A percentile compares a stretch with the other conserved stretches of the same genome.
Evolutionary conservation across 2,113 vertebrate genomes (phyloP).

Genomic region (Columba janthina): DNA sequence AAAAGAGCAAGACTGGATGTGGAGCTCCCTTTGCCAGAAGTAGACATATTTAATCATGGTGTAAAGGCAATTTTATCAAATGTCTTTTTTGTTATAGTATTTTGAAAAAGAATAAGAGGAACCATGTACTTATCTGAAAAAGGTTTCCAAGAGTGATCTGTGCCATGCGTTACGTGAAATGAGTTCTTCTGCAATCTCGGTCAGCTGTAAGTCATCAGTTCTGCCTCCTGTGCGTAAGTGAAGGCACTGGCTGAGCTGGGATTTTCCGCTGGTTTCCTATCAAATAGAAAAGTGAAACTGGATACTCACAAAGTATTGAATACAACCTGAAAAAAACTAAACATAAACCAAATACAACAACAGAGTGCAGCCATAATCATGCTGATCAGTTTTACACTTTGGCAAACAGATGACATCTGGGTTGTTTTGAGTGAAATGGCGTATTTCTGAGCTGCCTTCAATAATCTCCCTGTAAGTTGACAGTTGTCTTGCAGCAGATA

Average conservation of each 20-base stretch:
- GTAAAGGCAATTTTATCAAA: neutral
- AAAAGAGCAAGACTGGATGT: neutral
- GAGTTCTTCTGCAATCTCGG: neutral
- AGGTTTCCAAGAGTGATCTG: neutral
- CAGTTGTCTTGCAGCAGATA: constrained; percentile 36
- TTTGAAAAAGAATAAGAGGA: neutral
- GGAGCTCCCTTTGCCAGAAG: neutral
- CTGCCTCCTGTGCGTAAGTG: neutral
- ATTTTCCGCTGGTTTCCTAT: neutral
- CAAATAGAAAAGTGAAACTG: constrained; percentile 20
- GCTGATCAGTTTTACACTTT: neutral
- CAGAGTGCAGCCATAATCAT: neutral
- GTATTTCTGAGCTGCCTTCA: constrained; percentile 35
- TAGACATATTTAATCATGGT: neutral
- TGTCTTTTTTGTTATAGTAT: neutral
- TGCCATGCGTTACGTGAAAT: neutral
- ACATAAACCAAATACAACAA: neutral
- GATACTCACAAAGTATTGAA: neutral
- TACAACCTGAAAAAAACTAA: neutral
- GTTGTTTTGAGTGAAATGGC: neutral
- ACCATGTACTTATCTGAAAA: neutral
- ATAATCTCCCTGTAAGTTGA: neutral
- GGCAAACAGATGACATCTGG: constrained; percentile 40
- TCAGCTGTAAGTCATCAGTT: neutral
- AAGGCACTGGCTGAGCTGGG: neutral